phyloP scores from a whole-genome alignment of 2,797 vertebrate species.

The Hirundo rustica region DNA sequence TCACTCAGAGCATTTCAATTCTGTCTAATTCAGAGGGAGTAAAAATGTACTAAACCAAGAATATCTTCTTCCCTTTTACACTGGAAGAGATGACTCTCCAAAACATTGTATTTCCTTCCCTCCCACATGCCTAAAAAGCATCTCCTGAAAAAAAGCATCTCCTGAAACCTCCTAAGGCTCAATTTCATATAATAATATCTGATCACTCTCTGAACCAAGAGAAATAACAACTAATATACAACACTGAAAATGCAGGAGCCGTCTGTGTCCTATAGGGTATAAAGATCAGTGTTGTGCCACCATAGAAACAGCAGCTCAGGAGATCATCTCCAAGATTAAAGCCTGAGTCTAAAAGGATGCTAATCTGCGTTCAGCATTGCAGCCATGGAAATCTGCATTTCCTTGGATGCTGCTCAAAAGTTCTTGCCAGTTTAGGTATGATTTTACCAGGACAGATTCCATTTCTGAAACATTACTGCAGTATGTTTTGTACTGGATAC shows the following conservation, averaged over 20 bases:
- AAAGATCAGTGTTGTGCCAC: not conserved
- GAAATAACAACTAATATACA: not conserved
- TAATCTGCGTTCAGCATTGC: not conserved
- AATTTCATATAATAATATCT: not conserved
- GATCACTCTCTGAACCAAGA: not conserved
- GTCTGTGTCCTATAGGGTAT: not conserved
- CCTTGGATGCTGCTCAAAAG: not conserved
- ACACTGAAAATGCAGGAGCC: not conserved
- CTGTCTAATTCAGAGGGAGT: conserved; percentile 1
- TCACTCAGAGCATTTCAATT: not conserved
- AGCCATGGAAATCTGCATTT: not conserved
- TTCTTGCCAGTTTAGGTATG: not conserved
- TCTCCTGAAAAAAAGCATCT: not conserved
- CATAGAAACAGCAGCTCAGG: not conserved
- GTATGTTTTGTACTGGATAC: not conserved
- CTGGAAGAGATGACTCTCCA: not conserved
- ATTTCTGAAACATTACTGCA: not conserved
- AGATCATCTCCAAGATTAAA: not conserved
- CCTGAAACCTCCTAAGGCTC: not conserved
- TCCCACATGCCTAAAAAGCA: conserved; percentile 3
- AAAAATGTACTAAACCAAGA: not conserved
- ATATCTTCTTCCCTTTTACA: conserved; percentile 5
- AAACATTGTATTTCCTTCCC: not conserved
- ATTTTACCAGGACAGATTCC: not conserved
- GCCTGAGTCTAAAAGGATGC: not conserved